phyloP scores from a whole-genome alignment of 1,140 invertebrate species.

The Ruditapes philippinarum region DNA sequence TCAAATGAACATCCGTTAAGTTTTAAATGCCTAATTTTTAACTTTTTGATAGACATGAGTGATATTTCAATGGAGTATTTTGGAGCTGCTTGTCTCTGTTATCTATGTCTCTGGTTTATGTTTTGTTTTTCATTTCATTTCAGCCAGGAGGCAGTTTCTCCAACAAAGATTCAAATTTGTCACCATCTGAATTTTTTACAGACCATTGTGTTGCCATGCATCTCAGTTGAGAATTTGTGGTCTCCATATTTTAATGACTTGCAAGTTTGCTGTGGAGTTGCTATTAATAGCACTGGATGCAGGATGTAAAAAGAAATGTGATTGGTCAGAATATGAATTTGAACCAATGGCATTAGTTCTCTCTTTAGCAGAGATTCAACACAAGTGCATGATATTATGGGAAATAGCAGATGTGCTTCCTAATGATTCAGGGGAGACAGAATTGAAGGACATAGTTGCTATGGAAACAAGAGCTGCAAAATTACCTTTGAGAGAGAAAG shows the following conservation, averaged over 20 bases:
- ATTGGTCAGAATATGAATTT: conserved; percentile 38
- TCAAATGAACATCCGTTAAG: too few relatives aligned
- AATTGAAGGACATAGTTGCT: background rate
- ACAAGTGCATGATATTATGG: conserved; percentile 20
- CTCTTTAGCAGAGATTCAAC: background rate
- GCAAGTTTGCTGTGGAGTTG: conserved; percentile 3
- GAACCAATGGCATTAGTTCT: conserved; percentile 47
- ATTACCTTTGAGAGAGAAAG: background rate
- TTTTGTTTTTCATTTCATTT: background rate
- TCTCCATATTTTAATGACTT: background rate
- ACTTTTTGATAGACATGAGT: too few relatives aligned
- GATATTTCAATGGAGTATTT: too few relatives aligned
- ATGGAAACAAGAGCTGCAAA: conserved; percentile 17
- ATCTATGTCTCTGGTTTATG: too few relatives aligned
- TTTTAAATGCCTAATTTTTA: too few relatives aligned
- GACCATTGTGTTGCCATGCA: background rate
- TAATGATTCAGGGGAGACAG: too few relatives aligned
- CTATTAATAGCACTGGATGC: conserved; percentile 4
- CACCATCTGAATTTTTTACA: conserved; percentile 20
- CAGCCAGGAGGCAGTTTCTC: background rate
- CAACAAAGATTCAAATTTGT: background rate
- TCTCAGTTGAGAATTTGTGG: background rate
- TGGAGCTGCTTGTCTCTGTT: too few relatives aligned
- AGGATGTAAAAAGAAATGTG: conserved; percentile 3
- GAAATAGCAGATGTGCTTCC: too few relatives aligned